phyloP scores from a whole-genome alignment of 2,113 vertebrate genomes.

The Polypterus bichir region DNA sequence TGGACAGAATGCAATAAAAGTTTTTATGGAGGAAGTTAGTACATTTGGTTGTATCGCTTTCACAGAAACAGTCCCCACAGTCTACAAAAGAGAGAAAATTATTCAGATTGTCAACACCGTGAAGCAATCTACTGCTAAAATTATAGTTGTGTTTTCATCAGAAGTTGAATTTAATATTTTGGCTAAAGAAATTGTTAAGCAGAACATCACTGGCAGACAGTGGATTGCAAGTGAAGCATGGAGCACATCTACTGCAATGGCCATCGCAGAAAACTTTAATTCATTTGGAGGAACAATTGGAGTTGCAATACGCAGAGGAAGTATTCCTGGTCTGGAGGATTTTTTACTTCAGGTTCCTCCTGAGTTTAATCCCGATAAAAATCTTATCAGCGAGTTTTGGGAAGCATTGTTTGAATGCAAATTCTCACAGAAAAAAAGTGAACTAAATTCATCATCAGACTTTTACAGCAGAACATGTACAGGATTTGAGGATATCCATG shows the following conservation, averaged over 20 bases:
- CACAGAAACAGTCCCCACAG: constrained; percentile 1
- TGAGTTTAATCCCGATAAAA: constrained; percentile 22
- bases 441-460: too few relatives aligned
- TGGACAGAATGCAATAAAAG: neutral
- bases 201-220: constrained; percentile 40
- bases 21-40: neutral
- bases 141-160: constrained; percentile 6
- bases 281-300: constrained; percentile 43
- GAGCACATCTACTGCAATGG: constrained; percentile 31
- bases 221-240: constrained; percentile 54
- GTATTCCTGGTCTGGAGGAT: constrained; percentile 36
- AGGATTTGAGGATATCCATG: constrained; percentile 34
- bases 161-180: constrained; percentile 2
- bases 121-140: constrained; percentile 2
- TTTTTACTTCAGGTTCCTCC: constrained; percentile 32
- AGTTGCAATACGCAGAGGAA: constrained; percentile 42
- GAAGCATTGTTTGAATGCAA: constrained; percentile 41
- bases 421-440: constrained; percentile 18
- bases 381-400: constrained; percentile 39
- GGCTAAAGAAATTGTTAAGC: constrained; percentile 26
- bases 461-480: constrained; percentile 12
- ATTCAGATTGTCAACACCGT: constrained; percentile 5
- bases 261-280: constrained; percentile 24
- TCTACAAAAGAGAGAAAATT: neutral
- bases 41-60: constrained; percentile 3